phyloP scores from a whole-genome alignment of 2,888 invertebrate genomes.

The Uloborus plumipes region DNA sequence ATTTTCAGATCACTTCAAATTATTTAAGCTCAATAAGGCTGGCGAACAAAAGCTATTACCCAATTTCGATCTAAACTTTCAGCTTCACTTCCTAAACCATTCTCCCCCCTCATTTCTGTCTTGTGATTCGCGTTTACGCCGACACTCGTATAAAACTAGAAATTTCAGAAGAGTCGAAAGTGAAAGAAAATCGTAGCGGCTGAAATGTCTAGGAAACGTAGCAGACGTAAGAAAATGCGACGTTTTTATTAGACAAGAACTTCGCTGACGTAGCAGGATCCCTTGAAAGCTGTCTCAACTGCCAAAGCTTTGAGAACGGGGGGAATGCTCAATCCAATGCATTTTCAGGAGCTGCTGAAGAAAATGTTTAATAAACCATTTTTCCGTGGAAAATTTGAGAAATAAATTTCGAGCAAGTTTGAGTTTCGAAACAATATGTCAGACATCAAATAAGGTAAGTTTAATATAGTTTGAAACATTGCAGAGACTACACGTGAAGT shows the following conservation, averaged over 20 bases:
- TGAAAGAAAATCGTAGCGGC: slow-evolving; percentile 31
- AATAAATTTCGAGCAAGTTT: too few species aligned
- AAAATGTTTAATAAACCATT: slow-evolving; percentile 7
- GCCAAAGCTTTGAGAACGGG: slow-evolving; percentile 30
- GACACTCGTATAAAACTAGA: background rate
- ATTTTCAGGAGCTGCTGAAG: background rate
- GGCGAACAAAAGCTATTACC: slow-evolving; percentile 23
- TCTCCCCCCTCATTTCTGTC: slow-evolving; percentile 28
- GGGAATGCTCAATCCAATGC: slow-evolving; percentile 12
- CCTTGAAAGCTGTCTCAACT: slow-evolving; percentile 45
- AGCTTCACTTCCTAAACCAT: slow-evolving; percentile 14
- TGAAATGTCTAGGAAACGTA: slow-evolving; percentile 16
- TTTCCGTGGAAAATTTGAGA: background rate
- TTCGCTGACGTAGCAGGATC: slow-evolving; percentile 51
- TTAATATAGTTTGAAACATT: too few species aligned
- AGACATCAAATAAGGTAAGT: too few species aligned
- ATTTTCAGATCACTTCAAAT: slow-evolving; percentile 24
- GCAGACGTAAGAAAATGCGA: slow-evolving; percentile 50
- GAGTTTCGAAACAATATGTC: too few species aligned
- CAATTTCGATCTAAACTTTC: slow-evolving; percentile 30
- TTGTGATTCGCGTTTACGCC: slow-evolving; percentile 4
- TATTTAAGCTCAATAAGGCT: slow-evolving; percentile 25
- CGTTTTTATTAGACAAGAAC: slow-evolving; percentile 59
- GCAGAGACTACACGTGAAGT: too few species aligned
- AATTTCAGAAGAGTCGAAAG: background rate